Evolutionary conservation across 1,140 invertebrate species (phyloP).

Genomic region (Calosoma granatense): DNA sequence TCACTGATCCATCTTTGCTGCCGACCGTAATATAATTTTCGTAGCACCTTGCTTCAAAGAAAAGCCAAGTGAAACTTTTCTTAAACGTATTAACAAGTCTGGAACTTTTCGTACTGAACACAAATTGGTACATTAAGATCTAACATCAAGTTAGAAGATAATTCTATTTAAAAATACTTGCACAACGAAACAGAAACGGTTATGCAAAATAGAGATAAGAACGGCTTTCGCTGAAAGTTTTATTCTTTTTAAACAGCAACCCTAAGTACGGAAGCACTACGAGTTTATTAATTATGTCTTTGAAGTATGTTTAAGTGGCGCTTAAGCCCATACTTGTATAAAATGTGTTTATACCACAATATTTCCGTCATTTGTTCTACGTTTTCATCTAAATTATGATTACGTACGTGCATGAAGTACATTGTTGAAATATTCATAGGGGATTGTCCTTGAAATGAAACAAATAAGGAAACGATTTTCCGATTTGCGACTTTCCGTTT

Average conservation of each 20-base stretch:
- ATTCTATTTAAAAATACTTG: conserved; percentile 8
- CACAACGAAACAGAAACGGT: background rate
- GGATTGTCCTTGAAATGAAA: background rate
- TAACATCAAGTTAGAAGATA: conserved; percentile 3
- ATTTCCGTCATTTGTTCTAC: too few species aligned
- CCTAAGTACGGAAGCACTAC: too few species aligned
- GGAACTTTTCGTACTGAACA: conserved; percentile 4
- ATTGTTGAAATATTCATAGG: too few species aligned
- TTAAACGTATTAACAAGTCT: conserved; percentile 8
- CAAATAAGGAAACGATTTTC: background rate
- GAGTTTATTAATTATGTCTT: too few species aligned
- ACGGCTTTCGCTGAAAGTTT: background rate
- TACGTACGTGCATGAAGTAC: too few species aligned
- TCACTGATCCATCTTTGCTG: background rate
- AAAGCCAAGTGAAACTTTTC: conserved; percentile 8
- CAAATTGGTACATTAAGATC: conserved; percentile 8
- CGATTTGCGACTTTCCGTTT: background rate
- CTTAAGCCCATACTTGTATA: too few species aligned
- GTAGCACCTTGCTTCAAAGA: conserved; percentile 1
- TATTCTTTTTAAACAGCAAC: too few species aligned
- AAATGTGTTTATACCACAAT: too few species aligned
- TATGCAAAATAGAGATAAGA: conserved; percentile 4
- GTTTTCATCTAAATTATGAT: too few species aligned
- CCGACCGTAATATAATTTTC: background rate
- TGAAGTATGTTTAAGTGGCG: too few species aligned